Base-by-base conservation (phyloP, 2,797 vertebrate genomes). In the Amniataba percoides region DNA sequence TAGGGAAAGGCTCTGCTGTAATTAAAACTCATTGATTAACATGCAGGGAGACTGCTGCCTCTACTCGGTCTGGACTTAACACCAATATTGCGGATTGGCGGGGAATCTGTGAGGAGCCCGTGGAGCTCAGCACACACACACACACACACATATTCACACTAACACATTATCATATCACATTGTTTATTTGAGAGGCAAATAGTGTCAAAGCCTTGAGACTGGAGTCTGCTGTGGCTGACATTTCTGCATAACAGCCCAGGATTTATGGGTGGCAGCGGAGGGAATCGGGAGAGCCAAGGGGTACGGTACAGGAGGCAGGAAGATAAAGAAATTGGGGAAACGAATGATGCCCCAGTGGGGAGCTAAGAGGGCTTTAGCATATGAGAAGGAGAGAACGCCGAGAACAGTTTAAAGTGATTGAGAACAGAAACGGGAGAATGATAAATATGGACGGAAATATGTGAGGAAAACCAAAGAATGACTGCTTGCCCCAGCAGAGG, bases 11-110 rank as follows among this genome's bases (percentile, higher is more conserved):
- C 65, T 80, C 61, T 14, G 77, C 60, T 81, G 80, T 79, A 68
- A 77, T 87, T 86, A 87, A 79, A 84, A 74, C 45, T 52, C 62
- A 85, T 80, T 80, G 80, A 87, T 89, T 81, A 74, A 69, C 31
- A 15, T 31, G 71, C 21, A 0, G 53, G n/a, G 27, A 51, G n/a
- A 45, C 34, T 34, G 68, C 60, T 34, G 67, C 21, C 27, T 40
- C 7, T 51, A 43, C 56, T 43, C 12, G 1, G 56, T 42, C 53
- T 42, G 43, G 70, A 71, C 55, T 62, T 61, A 43, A 66, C 61
- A 66, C 66, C 63, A 43, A 76, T 82, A 42, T 0, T 65, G 55
- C 7, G 0, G 27, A 68, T 57, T 60, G 31, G 43, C 0, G 7
- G 31, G 16, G 21, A 55, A 34, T 19, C 60, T 71, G 65, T 57